Base-by-base conservation (phyloP, 2,888 invertebrate species). In the Sinhomidia bicolor region DNA sequence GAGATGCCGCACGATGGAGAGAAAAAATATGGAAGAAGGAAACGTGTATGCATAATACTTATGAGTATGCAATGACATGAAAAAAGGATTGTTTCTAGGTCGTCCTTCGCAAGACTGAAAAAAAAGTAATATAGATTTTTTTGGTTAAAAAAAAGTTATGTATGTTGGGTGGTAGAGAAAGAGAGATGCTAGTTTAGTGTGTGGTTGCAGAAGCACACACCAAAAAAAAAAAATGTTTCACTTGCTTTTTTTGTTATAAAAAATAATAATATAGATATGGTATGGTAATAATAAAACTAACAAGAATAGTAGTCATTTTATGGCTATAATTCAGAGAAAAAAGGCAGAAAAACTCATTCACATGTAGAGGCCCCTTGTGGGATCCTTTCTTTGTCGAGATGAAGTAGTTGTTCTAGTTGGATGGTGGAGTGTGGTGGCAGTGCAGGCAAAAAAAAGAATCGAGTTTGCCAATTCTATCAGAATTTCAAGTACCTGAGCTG, bases 391-490 rank as follows among this genome's bases (percentile, higher is more conserved):
- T 76, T 60, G 74, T 26, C 23, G 47, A 74, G 47, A 74, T 74
- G 74, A 74, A 74, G 68, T 36, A 68, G 74, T 74, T 74, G 44
- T 47, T 74, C 47, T 74, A 74, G 74, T 74, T 44, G 47, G 26
- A 74, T 74, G 47, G 47, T 47, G 74, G 47, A 47, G 41, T 36
- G n/a, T 65, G 65, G 65, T 68, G 9, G 41, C 41, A 17, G 68
- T 41, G 41, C 36, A 26, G 29, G 29, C 14, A 80, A 41, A 12
- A 20, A 36, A 80, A 54, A 57, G 85, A 80, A 86, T 71, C 54
- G 71, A 80, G 80, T 68, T 80, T 81, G 60, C 57, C 87, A 74
- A 87, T 80, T 80, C 68, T 60, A 86, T 80, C 86, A 79, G 71
- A 80, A 80, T 86, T 51, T 76, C 76, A 60, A 84, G 76, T 57